Conservation (phyloP, 1,140 invertebrate species). For the Gonioctena quinquepunctata region DNA sequence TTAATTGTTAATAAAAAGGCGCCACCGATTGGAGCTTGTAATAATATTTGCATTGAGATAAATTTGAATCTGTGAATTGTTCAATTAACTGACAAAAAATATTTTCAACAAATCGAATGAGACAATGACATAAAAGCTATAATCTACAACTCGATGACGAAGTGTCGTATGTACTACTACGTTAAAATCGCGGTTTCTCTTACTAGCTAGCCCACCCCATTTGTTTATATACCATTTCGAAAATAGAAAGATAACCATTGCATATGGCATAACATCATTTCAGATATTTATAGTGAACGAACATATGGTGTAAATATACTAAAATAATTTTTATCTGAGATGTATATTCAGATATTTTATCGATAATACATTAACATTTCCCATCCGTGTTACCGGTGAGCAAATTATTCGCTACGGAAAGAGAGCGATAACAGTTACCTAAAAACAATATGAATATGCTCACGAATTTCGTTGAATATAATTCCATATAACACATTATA, state of each 20-base stretch:
- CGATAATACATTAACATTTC: background rate
- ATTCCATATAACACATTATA: no score
- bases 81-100: no score
- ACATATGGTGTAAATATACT: background rate
- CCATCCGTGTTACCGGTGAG: no score
- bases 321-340: background rate
- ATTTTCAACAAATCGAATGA: no score
- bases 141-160: no score
- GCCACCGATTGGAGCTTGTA: background rate
- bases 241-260: background rate
- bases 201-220: background rate
- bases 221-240: background rate
- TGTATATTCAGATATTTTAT: background rate
- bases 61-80: no score
- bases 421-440: no score
- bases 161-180: no score
- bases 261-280: background rate
- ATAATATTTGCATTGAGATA: background rate
- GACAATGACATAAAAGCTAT: no score
- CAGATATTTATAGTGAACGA: slow-evolving; percentile 5
- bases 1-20: background rate
- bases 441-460: no score
- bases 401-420: no score
- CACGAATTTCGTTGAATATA: no score
- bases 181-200: background rate